Base-by-base conservation (phyloP, 2,797 vertebrate genomes). In the Sebastes diploproa region DNA sequence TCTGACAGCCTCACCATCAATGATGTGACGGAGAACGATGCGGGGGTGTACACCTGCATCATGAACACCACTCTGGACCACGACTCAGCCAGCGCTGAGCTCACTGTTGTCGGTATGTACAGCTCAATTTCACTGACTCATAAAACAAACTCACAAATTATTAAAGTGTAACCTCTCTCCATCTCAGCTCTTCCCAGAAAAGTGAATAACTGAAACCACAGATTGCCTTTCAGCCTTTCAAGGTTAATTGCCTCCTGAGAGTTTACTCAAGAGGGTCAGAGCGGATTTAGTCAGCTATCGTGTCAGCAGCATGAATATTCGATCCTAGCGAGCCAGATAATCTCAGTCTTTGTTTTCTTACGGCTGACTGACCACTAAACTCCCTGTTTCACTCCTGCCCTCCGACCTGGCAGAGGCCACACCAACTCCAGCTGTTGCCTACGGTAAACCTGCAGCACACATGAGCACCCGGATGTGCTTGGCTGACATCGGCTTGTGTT, bases 21-120 rank as follows among this genome's bases (percentile, higher is more conserved):
- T 16, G 96, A 97, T 32, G 96, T 99, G 89, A 96, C 90, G 4
- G 98, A 99, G 78, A 88, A 84, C 0, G 98, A 99, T n/a, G 95
- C 96, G 8, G 98, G 98, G 18, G 94, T 94, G 5, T 99, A 99
- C 91, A 99, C 95, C 1, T 99, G 98, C 88, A 90, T 97, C 81
- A 96, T 96, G 92, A 99, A 99, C 95, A 99, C 98, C 36, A 96
- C 96, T 7, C 94, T 99, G 95, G 98, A 99, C 95, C 96, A 94
- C 0, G 98, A 97, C 85, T 97, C 97, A 4, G 98, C 98, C 94
- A 98, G 96, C 8, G 97, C 97, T 59, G 87, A 95, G 91, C 98
- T 99, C 80, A 97, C 96, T 14, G 98, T 99, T 76, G 97, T 99
- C 12, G 98, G 98, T 99, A 98, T 86, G 97, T 92, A 77, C 63